A percentile compares a stretch with the other conserved stretches of the same genome.
These are phyloP conservation scores for Medauroidea extradentata DNA, from an alignment of 1,140 invertebrate species.

Conservation along the genomic window DNA sequence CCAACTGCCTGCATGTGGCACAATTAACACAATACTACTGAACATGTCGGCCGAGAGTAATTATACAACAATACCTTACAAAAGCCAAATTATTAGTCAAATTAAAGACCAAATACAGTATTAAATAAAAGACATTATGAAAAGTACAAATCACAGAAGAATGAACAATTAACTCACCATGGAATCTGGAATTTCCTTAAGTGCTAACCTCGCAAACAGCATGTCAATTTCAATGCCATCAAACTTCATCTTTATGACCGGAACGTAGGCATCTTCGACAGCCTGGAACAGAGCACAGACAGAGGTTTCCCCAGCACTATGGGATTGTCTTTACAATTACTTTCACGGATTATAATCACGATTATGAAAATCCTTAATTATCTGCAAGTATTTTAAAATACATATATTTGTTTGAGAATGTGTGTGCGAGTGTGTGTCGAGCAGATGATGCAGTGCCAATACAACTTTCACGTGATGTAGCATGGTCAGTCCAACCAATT, in stretches of 20 bases:
- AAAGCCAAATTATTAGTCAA: background rate
- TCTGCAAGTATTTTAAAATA: background rate
- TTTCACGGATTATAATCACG: no score
- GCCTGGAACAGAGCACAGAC: conserved; percentile 51
- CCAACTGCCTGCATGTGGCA: no score
- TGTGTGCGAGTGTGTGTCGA: no score
- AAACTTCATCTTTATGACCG: conserved; percentile 99
- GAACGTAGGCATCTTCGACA: conserved; percentile 98
- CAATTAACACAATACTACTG: background rate
- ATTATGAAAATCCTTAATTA: background rate
- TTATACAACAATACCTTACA: background rate
- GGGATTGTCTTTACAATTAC: no score
- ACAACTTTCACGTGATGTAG: no score
- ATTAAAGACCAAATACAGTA: no score
- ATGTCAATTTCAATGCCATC: conserved; percentile 99
- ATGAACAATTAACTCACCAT: conserved; percentile 42
- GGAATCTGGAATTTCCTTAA: conserved; percentile 84
- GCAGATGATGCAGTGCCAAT: no score
- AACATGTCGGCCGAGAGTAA: background rate
- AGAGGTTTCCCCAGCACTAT: no score
- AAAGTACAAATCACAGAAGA: background rate
- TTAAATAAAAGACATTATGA: background rate
- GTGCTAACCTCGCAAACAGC: conserved; percentile 88
- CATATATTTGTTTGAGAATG: background rate
- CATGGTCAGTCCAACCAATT: no score